These are phyloP conservation scores for Autographa pulchrina DNA, from an alignment of 2,888 invertebrate species.

Conservation along the genomic window DNA sequence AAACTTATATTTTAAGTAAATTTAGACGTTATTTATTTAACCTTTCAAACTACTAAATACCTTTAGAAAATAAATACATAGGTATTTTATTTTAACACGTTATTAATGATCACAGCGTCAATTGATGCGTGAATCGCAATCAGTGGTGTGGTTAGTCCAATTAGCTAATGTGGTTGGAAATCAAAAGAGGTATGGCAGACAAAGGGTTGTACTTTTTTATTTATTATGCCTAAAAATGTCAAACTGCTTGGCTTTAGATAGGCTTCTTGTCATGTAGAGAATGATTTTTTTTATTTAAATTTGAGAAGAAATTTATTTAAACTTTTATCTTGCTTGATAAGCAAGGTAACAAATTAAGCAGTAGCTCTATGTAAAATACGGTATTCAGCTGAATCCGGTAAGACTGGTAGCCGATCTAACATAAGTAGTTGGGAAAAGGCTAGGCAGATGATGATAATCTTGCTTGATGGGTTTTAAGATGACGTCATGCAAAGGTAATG, in stretches of 20 bases:
- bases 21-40: not conserved
- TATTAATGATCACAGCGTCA: slow-evolving; percentile 25
- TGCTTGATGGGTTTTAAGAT: too few relatives aligned
- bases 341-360: too few relatives aligned
- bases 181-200: slow-evolving; percentile 23
- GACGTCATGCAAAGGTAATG: too few relatives aligned
- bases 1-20: too few relatives aligned
- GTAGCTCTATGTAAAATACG: too few relatives aligned
- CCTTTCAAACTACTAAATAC: not conserved
- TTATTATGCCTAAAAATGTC: too few relatives aligned
- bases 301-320: too few relatives aligned
- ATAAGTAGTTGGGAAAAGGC: too few relatives aligned
- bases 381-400: too few relatives aligned
- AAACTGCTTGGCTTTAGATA: not conserved
- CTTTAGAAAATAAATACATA: not conserved
- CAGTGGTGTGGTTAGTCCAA: slow-evolving; percentile 39
- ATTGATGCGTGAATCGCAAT: slow-evolving; percentile 47
- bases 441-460: too few relatives aligned
- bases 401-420: too few relatives aligned
- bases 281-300: slow-evolving; percentile 2
- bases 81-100: slow-evolving; percentile 9
- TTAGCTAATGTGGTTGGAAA: slow-evolving; percentile 43
- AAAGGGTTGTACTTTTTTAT: not conserved
- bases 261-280: not conserved
- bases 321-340: too few relatives aligned